Evolutionary conservation across 2,888 invertebrate species (phyloP).

Genomic region (Drosophila subsilvestris): DNA sequence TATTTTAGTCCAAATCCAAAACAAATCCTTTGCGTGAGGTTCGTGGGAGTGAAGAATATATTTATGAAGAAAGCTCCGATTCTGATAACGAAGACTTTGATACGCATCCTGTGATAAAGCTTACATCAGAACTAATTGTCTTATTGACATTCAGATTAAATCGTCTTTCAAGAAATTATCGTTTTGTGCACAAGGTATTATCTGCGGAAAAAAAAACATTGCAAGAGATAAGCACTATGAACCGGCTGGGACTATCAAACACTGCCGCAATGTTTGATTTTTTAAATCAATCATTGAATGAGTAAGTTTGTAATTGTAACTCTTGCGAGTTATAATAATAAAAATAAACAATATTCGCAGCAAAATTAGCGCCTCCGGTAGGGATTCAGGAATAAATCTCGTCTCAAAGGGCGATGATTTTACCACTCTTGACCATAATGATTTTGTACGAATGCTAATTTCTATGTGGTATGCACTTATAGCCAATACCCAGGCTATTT

Average conservation of each 20-base stretch:
- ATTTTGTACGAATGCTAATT: constrained; percentile 75
- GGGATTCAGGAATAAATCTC: constrained; percentile 2
- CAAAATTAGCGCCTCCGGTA: constrained; percentile 33
- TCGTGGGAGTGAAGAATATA: not conserved
- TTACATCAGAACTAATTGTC: constrained; percentile 49
- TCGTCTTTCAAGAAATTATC: constrained; percentile 93
- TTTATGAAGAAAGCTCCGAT: constrained; percentile 37
- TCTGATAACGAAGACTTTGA: constrained; percentile 55
- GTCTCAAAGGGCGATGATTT: constrained; percentile 60
- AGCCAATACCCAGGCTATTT: constrained; percentile 92
- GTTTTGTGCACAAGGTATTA: constrained; percentile 94
- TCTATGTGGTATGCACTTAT: constrained; percentile 79
- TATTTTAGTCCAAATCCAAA: constrained; percentile 42
- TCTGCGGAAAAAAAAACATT: constrained; percentile 93
- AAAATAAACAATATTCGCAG: constrained; percentile 16
- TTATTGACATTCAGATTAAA: constrained; percentile 86
- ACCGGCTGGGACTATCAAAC: constrained; percentile 63
- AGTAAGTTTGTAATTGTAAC: constrained; percentile 42
- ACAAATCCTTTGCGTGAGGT: not conserved
- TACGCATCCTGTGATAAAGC: constrained; percentile 56
- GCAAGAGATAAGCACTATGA: constrained; percentile 86
- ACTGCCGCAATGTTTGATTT: constrained; percentile 68
- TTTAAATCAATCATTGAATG: constrained; percentile 61
- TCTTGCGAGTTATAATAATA: not conserved
- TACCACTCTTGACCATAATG: constrained; percentile 84